These are phyloP conservation scores for Dermatemys mawii DNA, from an alignment of 2,113 vertebrate genomes.

Conservation along the genomic window DNA sequence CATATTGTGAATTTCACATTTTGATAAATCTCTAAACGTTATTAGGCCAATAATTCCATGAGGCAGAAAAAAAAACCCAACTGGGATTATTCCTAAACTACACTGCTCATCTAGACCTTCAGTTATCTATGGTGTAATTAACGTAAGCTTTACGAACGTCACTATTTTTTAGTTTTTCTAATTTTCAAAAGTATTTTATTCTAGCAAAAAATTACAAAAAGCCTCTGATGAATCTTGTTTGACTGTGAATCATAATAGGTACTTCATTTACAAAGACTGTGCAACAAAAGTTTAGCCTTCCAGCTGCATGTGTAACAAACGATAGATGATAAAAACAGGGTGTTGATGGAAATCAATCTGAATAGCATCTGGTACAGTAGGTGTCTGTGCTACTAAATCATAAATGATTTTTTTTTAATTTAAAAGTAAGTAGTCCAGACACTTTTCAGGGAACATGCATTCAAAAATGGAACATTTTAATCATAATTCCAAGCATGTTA, in stretches of 20 bases:
- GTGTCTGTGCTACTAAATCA: constrained; percentile 57
- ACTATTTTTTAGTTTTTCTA: background rate
- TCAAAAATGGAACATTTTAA: constrained; percentile 50
- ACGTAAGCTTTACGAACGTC: background rate
- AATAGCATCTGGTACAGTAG: constrained; percentile 23
- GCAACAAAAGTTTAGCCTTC: constrained; percentile 27
- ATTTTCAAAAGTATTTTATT: background rate
- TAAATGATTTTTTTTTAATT: constrained; percentile 64
- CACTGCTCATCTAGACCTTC: background rate
- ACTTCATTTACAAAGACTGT: background rate
- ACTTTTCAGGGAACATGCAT: constrained; percentile 54
- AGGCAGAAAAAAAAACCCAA: background rate
- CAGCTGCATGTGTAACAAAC: constrained; percentile 44
- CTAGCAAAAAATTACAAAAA: background rate
- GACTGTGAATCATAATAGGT: constrained; percentile 9
- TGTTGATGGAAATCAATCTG: constrained; percentile 58
- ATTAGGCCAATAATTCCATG: background rate
- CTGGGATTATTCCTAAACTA: background rate
- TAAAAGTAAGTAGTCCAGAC: constrained; percentile 62
- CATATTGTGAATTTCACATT: background rate
- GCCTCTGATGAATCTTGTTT: background rate
- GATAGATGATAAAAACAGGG: constrained; percentile 32
- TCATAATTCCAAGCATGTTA: constrained; percentile 49
- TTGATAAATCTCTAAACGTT: background rate
- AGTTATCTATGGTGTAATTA: background rate